These are phyloP conservation scores for Bagarius yarrelli DNA, from an alignment of 2,113 vertebrate species.

Conservation along the genomic window DNA sequence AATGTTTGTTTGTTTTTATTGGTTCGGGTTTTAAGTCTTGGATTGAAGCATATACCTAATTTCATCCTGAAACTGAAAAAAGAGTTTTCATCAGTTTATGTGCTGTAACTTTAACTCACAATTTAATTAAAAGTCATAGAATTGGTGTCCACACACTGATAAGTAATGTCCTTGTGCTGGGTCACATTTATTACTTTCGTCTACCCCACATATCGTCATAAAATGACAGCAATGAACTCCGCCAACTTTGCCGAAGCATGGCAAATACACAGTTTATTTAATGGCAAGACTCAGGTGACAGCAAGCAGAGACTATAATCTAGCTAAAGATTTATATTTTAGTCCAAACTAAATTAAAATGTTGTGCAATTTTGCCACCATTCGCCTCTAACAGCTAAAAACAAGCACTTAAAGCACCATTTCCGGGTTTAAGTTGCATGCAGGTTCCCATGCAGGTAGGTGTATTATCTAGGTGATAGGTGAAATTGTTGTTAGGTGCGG, in stretches of 20 bases:
- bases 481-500: neutral
- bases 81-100: neutral
- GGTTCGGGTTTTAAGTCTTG: neutral
- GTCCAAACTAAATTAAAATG: neutral
- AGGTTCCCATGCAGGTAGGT: neutral
- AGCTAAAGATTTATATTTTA: neutral
- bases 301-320: neutral
- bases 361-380: neutral
- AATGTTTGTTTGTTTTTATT: neutral
- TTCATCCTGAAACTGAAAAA: neutral
- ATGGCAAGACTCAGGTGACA: neutral
- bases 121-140: neutral
- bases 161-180: neutral
- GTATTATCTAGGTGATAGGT: neutral
- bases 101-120: neutral
- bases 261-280: neutral
- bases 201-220: neutral
- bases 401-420: neutral
- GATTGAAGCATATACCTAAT: neutral
- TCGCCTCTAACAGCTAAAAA: neutral
- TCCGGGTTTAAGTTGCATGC: no score
- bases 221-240: neutral
- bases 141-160: neutral
- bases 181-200: constrained; percentile 10
- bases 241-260: neutral